Base-by-base conservation (phyloP, 92 coral and sea anemone genomes). In the Zoanthus gigantus region DNA sequence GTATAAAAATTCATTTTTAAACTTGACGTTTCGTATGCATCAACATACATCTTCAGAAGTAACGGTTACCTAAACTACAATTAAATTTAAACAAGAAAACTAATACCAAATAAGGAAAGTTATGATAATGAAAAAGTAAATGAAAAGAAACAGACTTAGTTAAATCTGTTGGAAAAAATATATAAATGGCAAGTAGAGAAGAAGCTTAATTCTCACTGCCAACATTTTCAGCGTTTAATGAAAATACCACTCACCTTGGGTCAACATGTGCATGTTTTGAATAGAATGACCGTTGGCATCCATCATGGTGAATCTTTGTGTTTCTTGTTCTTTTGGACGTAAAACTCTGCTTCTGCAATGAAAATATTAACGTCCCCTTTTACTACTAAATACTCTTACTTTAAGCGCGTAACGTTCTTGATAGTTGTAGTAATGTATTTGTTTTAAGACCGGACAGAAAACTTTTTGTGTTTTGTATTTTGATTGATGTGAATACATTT, bases 271-370 rank as follows among this genome's bases (percentile, higher is more conserved):
- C 92, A 97, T 90, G 5, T 91, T 87, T 74, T 82, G 91, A 31
- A 94, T 86, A n/a, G 99, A 92, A 82, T 93, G 94, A 0, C 98
- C 97, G 73, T 93, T 89, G 58, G 88, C 88, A 79, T 93, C 96
- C 93, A 97, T 91, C 92, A 91, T 91, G 31, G 94, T 91, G 37
- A 95, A 89, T 54, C 96, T 91, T 45, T 97, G 97, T 30, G 91
- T 88, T 65, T 91, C 94, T 57, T 95, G 91, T 68, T 87, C 92
- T 47, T 91, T 89, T 5, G 94, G 48, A 29, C 91, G 84, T 53
- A 91, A 32, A 71, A 88, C 89, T 5, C 94, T 68, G 52, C 88
- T 90, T 57, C 98, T 94, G 28, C 48, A 63, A 17, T 23, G 15
- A 13, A 0, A 69, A 11, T 10, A n/a, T 5, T 17, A 0, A 17